Evolutionary conservation across 2,113 vertebrate genomes (phyloP).

Genomic region (Lagopus muta): DNA sequence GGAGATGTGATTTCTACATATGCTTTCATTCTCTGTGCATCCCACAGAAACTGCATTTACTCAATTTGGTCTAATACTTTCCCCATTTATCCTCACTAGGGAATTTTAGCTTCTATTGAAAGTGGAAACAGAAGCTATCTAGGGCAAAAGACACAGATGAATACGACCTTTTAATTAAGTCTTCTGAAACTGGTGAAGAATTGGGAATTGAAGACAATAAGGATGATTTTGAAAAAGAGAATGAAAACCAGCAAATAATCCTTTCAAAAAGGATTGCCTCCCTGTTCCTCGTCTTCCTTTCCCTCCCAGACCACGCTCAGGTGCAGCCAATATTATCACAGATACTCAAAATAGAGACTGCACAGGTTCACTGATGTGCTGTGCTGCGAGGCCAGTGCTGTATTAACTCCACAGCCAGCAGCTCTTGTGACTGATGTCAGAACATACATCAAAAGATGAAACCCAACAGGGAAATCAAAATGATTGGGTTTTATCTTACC

Average conservation of each 20-base stretch:
- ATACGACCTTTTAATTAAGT: constrained; percentile 14
- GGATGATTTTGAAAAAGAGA: background rate
- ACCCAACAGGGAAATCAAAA: background rate
- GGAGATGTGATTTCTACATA: constrained; percentile 33
- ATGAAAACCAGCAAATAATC: background rate
- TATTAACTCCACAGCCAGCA: background rate
- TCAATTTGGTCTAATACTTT: background rate
- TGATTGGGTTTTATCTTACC: background rate
- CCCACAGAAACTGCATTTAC: background rate
- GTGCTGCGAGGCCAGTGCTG: background rate
- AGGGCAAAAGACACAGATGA: background rate
- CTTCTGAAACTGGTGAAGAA: background rate
- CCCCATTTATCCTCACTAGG: background rate
- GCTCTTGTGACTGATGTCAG: background rate
- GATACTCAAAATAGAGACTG: background rate
- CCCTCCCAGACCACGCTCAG: background rate
- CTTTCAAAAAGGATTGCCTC: background rate
- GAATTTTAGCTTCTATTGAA: background rate
- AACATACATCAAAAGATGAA: background rate
- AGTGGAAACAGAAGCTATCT: background rate
- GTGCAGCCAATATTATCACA: background rate
- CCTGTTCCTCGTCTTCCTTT: background rate
- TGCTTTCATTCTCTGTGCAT: background rate
- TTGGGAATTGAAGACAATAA: constrained; percentile 2
- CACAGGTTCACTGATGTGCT: background rate